Evolutionary conservation across 2,797 vertebrate genomes (phyloP), one percentile per base, ranked within the genome.

Genomic region (Gymnodraco acuticeps): DNA sequence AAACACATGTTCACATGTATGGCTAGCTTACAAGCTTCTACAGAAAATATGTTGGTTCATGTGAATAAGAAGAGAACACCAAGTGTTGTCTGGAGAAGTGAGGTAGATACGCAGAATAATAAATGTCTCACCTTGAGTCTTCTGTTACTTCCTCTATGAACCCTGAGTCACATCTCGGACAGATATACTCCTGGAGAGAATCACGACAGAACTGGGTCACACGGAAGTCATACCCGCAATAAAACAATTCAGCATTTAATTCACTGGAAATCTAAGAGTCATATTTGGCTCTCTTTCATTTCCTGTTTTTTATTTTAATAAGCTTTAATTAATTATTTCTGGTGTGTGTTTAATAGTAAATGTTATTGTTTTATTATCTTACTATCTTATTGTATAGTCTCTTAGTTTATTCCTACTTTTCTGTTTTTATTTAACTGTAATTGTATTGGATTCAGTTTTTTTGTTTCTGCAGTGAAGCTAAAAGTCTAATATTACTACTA

Each of bases 121-220:
- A 68, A 50, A 53, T 8, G 43, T 33, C 4, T 59, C 81, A 99
- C 97, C 98, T 98, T 94, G 98, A 98, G 87, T 98, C 97, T 81
- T 98, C 98, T 10, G 97, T 98, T 87, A 99, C 96, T 90, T 99
- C 97, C 86, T 99, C 98, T 10, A 99, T 98, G 78, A 99, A 99
- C 52, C 97, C 98, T 0, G 98, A 99, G 72, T 99, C 97, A 83
- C 98, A 99, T 84, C 97, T 93, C 4, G 98, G 98, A 84, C 98
- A 99, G 50, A 96, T 98, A 77, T 96, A 99, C 73, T 99, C 98
- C 98, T 99, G 91, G 1, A 89, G 89, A 80, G 48, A 91, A 58
- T 45, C 5, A 52, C 33, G 41, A 43, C 45, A 79, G 56, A 73
- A 53, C 19, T 8, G 60, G 50, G 65, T 71, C 33, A 58, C 38